Evolutionary conservation across 1,140 invertebrate species (phyloP).

Genomic region (Dysdera silvatica): DNA sequence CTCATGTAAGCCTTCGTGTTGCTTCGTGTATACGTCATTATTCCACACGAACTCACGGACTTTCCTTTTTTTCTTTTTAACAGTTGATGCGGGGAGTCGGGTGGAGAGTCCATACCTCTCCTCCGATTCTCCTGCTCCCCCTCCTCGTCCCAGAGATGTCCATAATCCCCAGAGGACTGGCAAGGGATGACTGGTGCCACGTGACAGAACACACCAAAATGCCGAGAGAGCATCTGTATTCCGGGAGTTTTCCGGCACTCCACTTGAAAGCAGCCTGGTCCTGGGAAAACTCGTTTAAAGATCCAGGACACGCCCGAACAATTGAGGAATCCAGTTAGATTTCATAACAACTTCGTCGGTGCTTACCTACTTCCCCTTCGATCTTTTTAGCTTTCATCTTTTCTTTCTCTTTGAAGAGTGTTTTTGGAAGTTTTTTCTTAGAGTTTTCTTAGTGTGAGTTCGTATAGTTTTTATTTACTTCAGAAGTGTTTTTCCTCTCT

Average conservation of each 20-base stretch:
- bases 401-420: constrained; percentile 8
- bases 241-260: background rate
- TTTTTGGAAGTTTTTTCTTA: no score
- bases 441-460: no score
- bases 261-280: no score
- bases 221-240: constrained; percentile 24
- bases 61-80: background rate
- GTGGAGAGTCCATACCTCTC: constrained; percentile 5
- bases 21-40: constrained; percentile 26
- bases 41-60: constrained; percentile 3
- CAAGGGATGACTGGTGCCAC: background rate
- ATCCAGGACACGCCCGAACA: constrained; percentile 6
- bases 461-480: no score
- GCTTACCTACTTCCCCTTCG: constrained; percentile 9
- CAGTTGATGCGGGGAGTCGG: background rate
- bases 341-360: constrained; percentile 27
- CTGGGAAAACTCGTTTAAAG: no score
- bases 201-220: constrained; percentile 15
- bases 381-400: no score
- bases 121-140: constrained; percentile 2
- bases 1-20: constrained; percentile 23
- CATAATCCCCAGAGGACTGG: constrained; percentile 20
- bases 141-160: constrained; percentile 10
- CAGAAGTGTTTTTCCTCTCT: no score
- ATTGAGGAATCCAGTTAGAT: constrained; percentile 30